Conservation (phyloP, 2,113 vertebrate species). For the Phaethornis superciliosus region DNA sequence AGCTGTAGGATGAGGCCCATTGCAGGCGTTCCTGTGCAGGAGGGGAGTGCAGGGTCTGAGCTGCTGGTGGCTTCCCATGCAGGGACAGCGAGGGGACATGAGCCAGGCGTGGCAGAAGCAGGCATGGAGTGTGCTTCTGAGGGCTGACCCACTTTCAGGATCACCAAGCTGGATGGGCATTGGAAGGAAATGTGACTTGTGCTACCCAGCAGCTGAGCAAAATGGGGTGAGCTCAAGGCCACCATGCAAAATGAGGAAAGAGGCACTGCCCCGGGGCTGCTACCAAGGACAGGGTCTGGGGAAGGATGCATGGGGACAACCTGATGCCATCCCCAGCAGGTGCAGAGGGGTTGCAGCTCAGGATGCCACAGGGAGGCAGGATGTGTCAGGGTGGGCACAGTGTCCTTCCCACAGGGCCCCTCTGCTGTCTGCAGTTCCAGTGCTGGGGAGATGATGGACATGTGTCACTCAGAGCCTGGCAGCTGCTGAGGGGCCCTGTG, state of each 20-base stretch:
- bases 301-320: neutral
- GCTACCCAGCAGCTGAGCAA: neutral
- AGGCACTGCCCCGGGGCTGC: neutral
- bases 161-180: neutral
- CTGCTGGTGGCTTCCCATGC: neutral
- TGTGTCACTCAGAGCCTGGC: neutral
- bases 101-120: neutral
- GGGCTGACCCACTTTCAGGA: neutral
- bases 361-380: neutral
- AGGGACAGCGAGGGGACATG: neutral
- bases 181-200: slow-evolving; percentile 32
- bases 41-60: neutral
- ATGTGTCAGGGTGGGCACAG: too few species aligned
- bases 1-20: neutral
- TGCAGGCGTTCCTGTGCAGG: rapidly evolving
- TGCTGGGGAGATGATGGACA: neutral
- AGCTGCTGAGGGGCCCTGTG: neutral
- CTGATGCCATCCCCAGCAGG: neutral
- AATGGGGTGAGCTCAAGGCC: neutral
- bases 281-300: rapidly evolving
- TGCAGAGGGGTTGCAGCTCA: neutral
- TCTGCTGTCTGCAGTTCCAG: rapidly evolving
- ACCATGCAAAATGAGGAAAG: too few species aligned
- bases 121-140: neutral
- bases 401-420: neutral